phyloP scores from a whole-genome alignment of 2,888 invertebrate species.

The Endotricha flammealis region DNA sequence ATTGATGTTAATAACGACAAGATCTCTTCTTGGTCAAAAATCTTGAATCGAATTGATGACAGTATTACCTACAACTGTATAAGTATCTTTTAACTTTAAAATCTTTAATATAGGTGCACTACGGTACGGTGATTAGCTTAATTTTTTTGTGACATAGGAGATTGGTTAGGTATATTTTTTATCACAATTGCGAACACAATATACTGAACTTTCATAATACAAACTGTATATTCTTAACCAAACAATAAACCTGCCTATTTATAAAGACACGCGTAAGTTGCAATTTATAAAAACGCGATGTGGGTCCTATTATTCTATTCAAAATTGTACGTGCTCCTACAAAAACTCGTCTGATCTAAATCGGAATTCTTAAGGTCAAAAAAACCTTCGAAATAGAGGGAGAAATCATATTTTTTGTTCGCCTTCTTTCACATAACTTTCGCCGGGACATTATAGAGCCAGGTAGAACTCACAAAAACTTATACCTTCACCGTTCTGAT shows the following conservation, averaged over 20 bases:
- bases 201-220: no score
- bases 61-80: no score
- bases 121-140: no score
- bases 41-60: no score
- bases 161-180: no score
- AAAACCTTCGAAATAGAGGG: constrained; percentile 46
- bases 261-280: constrained; percentile 54
- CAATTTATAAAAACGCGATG: constrained; percentile 47
- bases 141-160: no score
- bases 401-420: constrained; percentile 59
- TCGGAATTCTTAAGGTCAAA: constrained; percentile 58
- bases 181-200: no score
- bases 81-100: no score
- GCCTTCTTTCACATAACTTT: constrained; percentile 69
- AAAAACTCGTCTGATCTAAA: constrained; percentile 62
- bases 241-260: constrained; percentile 41
- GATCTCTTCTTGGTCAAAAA: no score
- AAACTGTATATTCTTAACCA: constrained; percentile 16
- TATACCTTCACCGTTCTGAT: constrained; percentile 40
- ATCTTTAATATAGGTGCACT: no score
- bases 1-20: no score
- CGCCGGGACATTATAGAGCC: constrained; percentile 58
- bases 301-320: constrained; percentile 35
- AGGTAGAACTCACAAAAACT: constrained; percentile 58
- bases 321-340: constrained; percentile 42